A percentile compares a stretch with the other conserved stretches of the same genome.
These are phyloP conservation scores for Lepidurus apus DNA, from an alignment of 1,140 invertebrate genomes.

Conservation along the genomic window DNA sequence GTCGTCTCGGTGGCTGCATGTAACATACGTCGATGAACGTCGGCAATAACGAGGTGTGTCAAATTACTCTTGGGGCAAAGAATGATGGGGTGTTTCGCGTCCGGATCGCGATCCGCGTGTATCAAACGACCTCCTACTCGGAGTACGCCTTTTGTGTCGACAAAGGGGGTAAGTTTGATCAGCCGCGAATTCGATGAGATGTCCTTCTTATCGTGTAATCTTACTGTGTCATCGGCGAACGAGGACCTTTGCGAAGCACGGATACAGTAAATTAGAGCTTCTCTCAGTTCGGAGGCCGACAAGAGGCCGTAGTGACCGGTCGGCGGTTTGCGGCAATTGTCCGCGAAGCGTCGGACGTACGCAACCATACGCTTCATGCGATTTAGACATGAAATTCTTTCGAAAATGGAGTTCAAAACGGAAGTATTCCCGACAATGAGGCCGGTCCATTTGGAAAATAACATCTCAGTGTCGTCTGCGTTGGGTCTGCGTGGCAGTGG, in stretches of 20 bases:
- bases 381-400: neutral
- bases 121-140: slow-evolving; percentile 12
- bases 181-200: neutral
- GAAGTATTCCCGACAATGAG: neutral
- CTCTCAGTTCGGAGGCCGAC: neutral
- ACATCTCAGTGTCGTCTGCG: neutral
- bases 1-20: slow-evolving; percentile 23
- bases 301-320: neutral
- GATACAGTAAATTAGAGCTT: neutral
- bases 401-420: neutral
- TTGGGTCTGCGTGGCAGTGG: neutral
- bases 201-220: neutral
- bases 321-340: neutral
- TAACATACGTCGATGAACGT: slow-evolving; percentile 7
- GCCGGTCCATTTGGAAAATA: neutral
- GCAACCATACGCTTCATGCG: neutral
- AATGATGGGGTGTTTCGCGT: slow-evolving; percentile 26
- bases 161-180: neutral
- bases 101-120: neutral
- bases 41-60: neutral
- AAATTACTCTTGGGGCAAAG: neutral
- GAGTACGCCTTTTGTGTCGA: neutral
- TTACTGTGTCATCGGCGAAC: neutral
- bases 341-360: neutral
- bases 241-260: neutral